These are phyloP conservation scores for Cavia porcellus DNA, from an alignment of 2,113 vertebrate genomes.

Conservation along the genomic window DNA sequence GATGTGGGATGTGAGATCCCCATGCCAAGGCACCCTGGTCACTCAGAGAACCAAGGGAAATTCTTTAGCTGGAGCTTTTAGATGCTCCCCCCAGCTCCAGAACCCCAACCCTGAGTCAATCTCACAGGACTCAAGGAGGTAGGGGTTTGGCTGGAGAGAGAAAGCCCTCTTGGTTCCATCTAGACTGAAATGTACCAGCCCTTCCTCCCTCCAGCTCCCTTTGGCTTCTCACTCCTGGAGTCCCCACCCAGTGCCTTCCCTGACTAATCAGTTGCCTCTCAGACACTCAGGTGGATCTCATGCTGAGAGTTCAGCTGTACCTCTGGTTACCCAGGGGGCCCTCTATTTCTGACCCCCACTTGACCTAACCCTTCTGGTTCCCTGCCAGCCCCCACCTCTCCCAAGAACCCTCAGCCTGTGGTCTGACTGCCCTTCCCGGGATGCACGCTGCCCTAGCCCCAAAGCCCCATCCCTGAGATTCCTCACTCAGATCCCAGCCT, in stretches of 20 bases:
- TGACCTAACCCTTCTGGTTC: conserved; percentile 7
- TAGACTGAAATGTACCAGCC: conserved; percentile 40
- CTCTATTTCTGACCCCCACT: conserved; percentile 34
- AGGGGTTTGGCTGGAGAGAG: conserved; percentile 3
- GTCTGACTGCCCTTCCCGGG: not conserved
- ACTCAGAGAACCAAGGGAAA: not conserved
- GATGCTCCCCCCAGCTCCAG: conserved; percentile 15
- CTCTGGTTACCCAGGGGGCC: conserved; percentile 34
- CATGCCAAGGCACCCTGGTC: not conserved
- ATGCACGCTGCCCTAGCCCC: not conserved
- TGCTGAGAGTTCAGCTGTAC: conserved; percentile 50
- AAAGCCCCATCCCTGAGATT: not conserved
- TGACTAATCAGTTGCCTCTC: conserved; percentile 40
- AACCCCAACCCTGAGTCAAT: not conserved
- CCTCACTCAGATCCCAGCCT: not conserved
- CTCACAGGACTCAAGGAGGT: conserved; percentile 8
- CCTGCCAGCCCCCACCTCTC: not conserved
- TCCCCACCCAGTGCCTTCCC: conserved; percentile 34
- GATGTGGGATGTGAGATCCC: conserved; percentile 34
- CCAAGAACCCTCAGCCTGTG: not conserved
- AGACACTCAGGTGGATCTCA: conserved; percentile 27
- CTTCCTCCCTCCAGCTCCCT: not conserved
- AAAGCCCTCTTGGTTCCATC: not conserved
- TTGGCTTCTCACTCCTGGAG: conserved; percentile 34
- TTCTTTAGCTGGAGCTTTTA: conserved; percentile 51